Base-by-base conservation (phyloP, 2,797 vertebrate genomes). In the Balearica regulorum region DNA sequence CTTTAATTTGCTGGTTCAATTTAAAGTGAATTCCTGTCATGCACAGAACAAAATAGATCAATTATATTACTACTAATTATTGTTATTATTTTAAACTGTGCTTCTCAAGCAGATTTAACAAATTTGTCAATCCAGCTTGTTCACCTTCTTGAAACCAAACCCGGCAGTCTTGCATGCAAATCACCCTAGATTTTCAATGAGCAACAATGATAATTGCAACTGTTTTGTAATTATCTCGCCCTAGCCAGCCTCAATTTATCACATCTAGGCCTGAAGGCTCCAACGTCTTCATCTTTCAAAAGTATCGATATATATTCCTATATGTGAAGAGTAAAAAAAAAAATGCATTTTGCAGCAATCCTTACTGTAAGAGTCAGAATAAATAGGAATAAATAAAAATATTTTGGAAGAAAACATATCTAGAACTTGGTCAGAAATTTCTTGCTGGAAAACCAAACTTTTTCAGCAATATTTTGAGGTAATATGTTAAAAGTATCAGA, bases 31-130 rank as follows among this genome's bases (percentile, higher is more conserved):
- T 95, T 97, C 95, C 96, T 96, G 95, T 95, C 94, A 94, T 82
- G 90, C 84, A 95, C 70, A 33, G 88, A 92, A 91, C 84, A 91
- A 96, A 96, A 91, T 86, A 96, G 93, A 97, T 96, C 94, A 96
- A 97, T 95, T 96, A 84, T 94, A 95, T 95, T 94, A 88, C 81
- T 90, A 60, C 96, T 97, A 96, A 97, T 97, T 95, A 94, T 96
- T 96, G 92, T 94, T 94, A 95, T 96, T 95, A 96, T 97, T 97
- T 97, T 93, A 94, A 94, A 96, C 92, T 79, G 51, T 92, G 93
- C 95, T 96, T 91, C 95, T 93, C 91, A 73, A 95, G 96, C 81
- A 97, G 88, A 94, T 97, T 96, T 93, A 94, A 71, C 92, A 91
- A 92, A 96, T 97, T 96, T 95, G 95, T 95, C 94, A 94, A 83